Conservation (phyloP, 1,140 invertebrate species). For the Caerostris darwini region DNA sequence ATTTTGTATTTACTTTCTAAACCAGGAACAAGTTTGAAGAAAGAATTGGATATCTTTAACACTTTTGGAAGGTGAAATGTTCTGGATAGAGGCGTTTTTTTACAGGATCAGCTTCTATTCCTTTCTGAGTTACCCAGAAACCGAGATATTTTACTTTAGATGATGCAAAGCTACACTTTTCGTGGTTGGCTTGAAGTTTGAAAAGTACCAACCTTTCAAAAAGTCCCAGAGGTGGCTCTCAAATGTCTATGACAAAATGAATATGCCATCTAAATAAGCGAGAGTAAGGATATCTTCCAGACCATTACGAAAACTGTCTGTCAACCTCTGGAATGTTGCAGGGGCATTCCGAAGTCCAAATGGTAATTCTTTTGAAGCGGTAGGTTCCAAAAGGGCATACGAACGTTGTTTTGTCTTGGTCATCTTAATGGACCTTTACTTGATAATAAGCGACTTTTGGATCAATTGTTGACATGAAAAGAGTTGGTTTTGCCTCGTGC, state of each 20-base stretch:
- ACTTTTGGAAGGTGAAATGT: neutral
- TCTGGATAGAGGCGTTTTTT: neutral
- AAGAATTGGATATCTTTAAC: neutral
- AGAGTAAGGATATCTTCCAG: neutral
- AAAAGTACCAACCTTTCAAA: neutral
- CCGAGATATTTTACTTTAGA: neutral
- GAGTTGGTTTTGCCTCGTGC: neutral
- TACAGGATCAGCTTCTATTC: neutral
- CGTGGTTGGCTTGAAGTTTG: neutral
- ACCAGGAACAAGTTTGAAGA: neutral
- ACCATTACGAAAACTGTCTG: neutral
- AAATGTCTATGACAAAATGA: neutral
- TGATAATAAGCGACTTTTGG: too few species aligned
- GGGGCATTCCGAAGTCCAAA: neutral
- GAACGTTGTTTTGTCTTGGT: neutral
- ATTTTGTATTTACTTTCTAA: conserved; percentile 6
- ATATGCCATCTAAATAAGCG: neutral
- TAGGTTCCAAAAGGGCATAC: neutral
- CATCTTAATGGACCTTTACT: too few species aligned
- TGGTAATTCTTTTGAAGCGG: neutral
- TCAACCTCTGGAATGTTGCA: neutral
- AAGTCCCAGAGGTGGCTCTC: neutral
- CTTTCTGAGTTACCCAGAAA: neutral
- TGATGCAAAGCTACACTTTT: neutral
- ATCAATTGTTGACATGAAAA: too few species aligned